phyloP scores from a whole-genome alignment of 2,797 vertebrate genomes.

The Limosa lapponica region DNA sequence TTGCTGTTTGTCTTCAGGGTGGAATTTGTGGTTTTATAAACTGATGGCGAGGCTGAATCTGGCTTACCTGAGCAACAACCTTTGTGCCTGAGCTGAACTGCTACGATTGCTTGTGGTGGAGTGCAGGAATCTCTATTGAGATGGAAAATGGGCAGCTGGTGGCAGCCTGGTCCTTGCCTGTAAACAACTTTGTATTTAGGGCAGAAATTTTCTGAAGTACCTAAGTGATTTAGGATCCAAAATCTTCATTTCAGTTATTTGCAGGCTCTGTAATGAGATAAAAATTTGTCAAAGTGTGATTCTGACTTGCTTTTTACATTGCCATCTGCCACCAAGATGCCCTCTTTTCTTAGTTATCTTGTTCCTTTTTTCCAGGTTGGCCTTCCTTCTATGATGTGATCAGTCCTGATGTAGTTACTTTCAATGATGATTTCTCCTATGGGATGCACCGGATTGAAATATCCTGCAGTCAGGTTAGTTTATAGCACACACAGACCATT shows the following conservation, averaged over 20 bases:
- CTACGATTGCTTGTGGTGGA: neutral
- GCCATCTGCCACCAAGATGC: neutral
- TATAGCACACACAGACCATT: slow-evolving; percentile 3
- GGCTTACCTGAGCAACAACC: neutral
- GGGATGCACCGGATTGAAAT: slow-evolving; percentile 95
- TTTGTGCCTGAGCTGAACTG: neutral
- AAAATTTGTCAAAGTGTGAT: neutral
- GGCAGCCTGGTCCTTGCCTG: neutral
- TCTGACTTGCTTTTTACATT: neutral
- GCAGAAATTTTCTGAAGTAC: neutral
- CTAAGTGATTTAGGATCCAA: neutral
- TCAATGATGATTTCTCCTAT: slow-evolving; percentile 89
- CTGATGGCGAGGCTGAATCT: neutral
- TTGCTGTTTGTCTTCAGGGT: neutral
- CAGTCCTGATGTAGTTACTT: slow-evolving; percentile 81
- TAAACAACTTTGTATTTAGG: neutral
- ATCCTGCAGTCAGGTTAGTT: slow-evolving; percentile 91
- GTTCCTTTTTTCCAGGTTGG: slow-evolving; percentile 85
- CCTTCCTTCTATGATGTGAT: slow-evolving; percentile 93
- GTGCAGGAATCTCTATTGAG: neutral
- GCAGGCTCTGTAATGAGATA: neutral
- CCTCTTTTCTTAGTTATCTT: neutral
- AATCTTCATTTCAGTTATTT: neutral
- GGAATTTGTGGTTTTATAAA: neutral
- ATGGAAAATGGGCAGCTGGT: neutral